These are phyloP conservation scores for Leptoteleia sp. DNA, from an alignment of 1,140 invertebrate species.

Conservation along the genomic window DNA sequence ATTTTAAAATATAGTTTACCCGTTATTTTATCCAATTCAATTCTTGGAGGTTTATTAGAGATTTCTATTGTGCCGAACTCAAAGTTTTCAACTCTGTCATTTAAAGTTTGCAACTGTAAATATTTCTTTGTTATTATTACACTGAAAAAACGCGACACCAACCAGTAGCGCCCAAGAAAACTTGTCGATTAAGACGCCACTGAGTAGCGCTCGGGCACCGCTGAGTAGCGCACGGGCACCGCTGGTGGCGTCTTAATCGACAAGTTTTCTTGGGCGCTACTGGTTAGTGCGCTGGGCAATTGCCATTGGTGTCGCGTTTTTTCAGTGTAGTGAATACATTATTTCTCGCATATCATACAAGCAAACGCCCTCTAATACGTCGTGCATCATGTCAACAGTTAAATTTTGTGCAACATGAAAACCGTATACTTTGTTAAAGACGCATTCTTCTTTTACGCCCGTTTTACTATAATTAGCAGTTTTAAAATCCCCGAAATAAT, in stretches of 20 bases:
- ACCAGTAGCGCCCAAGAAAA: too few species aligned
- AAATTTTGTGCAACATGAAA: conserved; percentile 17
- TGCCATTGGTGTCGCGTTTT: too few species aligned
- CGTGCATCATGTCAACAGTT: conserved; percentile 2
- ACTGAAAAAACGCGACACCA: too few species aligned
- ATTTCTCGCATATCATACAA: conserved; percentile 1
- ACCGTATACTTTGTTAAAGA: conserved; percentile 9
- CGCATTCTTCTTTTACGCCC: conserved; percentile 3
- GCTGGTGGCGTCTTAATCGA: too few species aligned
- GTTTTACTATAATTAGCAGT: background rate
- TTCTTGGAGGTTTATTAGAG: conserved; percentile 3
- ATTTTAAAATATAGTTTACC: conserved; percentile 4
- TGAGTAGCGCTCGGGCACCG: too few species aligned
- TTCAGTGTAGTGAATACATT: too few species aligned
- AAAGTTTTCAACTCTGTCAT: conserved; percentile 9
- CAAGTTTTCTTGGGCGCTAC: too few species aligned
- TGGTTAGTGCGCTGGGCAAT: too few species aligned
- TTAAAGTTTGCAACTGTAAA: conserved; percentile 9
- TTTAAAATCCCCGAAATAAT: conserved; percentile 2
- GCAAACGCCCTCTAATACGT: conserved; percentile 1
- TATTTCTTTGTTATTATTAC: background rate
- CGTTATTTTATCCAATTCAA: background rate
- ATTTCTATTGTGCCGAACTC: conserved; percentile 2
- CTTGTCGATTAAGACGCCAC: too few species aligned
- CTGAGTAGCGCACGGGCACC: too few species aligned